These are phyloP conservation scores for Drosophila chauvacae DNA, from an alignment of 1,140 invertebrate genomes.

Conservation along the genomic window DNA sequence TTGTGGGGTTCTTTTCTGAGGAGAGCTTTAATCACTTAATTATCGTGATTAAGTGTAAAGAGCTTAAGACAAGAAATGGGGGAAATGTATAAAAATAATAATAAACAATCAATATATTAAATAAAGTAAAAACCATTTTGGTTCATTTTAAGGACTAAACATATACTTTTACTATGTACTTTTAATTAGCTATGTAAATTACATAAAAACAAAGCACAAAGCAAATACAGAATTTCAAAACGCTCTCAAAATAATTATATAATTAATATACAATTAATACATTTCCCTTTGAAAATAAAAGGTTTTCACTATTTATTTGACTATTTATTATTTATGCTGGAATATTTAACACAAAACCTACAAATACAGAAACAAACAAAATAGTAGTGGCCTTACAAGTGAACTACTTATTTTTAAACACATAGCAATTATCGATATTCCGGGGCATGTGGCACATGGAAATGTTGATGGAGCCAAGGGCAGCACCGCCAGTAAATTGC, in stretches of 20 bases:
- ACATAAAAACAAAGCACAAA: neutral
- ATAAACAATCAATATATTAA: neutral
- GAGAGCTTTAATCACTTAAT: constrained; percentile 26
- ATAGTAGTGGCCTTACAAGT: constrained; percentile 4
- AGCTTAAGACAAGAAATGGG: neutral
- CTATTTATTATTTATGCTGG: neutral
- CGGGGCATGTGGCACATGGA: constrained; percentile 11
- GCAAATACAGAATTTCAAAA: neutral
- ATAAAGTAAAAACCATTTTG: too few species aligned
- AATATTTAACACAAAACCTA: neutral
- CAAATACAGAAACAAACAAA: neutral
- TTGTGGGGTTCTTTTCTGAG: neutral
- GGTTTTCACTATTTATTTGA: neutral
- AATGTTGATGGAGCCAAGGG: constrained; percentile 16
- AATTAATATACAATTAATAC: neutral
- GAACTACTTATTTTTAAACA: constrained; percentile 32
- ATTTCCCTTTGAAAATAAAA: neutral
- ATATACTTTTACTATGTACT: too few species aligned
- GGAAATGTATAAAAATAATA: neutral
- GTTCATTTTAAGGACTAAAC: too few species aligned
- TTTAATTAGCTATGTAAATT: too few species aligned
- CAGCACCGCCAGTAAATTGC: constrained; percentile 61
- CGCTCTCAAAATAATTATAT: neutral
- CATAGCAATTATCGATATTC: constrained; percentile 43
- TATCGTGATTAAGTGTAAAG: neutral